These are phyloP conservation scores for Lomographa bimaculata DNA, from an alignment of 2,888 invertebrate genomes.

Conservation along the genomic window DNA sequence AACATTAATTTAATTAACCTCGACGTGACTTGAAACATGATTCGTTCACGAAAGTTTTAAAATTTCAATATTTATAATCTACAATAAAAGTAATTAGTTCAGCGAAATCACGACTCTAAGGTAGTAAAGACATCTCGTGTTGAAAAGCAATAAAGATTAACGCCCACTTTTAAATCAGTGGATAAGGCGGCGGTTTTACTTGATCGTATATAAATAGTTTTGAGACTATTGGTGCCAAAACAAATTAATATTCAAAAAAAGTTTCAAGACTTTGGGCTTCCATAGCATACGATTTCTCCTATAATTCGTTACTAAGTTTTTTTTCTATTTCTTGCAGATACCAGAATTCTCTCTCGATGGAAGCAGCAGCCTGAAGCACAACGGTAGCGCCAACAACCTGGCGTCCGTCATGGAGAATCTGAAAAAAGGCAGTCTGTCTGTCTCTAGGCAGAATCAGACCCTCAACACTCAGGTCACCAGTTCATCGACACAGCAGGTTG, in stretches of 20 bases:
- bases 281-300: too few relatives aligned
- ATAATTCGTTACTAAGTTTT: too few relatives aligned
- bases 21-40: too few relatives aligned
- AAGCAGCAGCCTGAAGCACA: slow-evolving; percentile 77
- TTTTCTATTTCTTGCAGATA: slow-evolving; percentile 61
- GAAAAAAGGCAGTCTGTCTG: slow-evolving; percentile 84
- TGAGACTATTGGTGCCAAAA: slow-evolving; percentile 10
- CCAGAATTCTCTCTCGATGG: slow-evolving; percentile 85
- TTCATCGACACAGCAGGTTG: slow-evolving; percentile 82
- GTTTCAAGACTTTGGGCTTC: too few relatives aligned
- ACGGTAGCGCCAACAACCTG: slow-evolving; percentile 83
- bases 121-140: slow-evolving; percentile 36
- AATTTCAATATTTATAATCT: slow-evolving; percentile 20
- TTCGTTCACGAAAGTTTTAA: too few relatives aligned
- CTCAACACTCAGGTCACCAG: slow-evolving; percentile 81
- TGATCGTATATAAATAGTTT: slow-evolving; percentile 18
- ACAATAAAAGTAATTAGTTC: slow-evolving; percentile 22
- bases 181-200: slow-evolving; percentile 5
- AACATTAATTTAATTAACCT: too few relatives aligned
- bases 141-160: slow-evolving; percentile 43
- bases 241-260: too few relatives aligned
- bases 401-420: slow-evolving; percentile 89
- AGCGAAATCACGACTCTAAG: slow-evolving; percentile 14
- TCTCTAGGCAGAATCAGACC: slow-evolving; percentile 71
- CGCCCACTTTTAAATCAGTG: slow-evolving; percentile 18